Evolutionary conservation across 2,797 vertebrate species (phyloP).

Genomic region (Pipistrellus pygmaeus): DNA sequence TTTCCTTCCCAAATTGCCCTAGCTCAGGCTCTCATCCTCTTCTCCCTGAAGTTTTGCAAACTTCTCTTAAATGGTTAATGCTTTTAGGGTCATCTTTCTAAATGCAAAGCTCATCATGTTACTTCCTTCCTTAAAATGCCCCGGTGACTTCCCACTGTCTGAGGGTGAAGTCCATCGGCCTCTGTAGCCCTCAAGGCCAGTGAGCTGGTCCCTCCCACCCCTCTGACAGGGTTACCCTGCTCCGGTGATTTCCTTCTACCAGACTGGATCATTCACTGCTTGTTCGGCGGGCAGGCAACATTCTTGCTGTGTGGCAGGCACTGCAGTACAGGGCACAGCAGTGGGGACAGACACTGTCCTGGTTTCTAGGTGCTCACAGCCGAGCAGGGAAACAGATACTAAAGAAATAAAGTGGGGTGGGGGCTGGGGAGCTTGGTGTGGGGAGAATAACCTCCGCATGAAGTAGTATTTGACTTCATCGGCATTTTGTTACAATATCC

Average conservation of each 20-base stretch:
- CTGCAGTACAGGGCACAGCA: background rate
- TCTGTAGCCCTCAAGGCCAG: background rate
- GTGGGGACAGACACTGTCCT: background rate
- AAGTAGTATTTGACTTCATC: background rate
- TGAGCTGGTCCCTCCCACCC: background rate
- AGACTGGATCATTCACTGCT: background rate
- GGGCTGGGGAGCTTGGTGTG: no score
- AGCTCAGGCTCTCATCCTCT: background rate
- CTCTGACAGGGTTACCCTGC: background rate
- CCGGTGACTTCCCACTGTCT: background rate
- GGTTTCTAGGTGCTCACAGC: background rate
- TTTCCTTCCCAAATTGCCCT: background rate
- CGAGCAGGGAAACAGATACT: background rate
- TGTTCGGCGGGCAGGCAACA: background rate
- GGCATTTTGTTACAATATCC: background rate
- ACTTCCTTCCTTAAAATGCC: slow-evolving; percentile 69
- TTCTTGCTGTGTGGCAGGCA: background rate
- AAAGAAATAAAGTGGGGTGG: background rate
- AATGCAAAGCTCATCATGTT: slow-evolving; percentile 48
- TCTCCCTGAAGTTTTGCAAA: background rate
- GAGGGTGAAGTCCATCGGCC: background rate
- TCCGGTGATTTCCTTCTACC: background rate
- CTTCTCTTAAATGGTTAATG: background rate
- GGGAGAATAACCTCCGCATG: background rate
- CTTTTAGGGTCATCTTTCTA: background rate